Percentiles rank a stretch among this genome's conserved stretches.
phyloP scores from a whole-genome alignment of 1,140 invertebrate genomes.

The Macrobrachium nipponense region DNA sequence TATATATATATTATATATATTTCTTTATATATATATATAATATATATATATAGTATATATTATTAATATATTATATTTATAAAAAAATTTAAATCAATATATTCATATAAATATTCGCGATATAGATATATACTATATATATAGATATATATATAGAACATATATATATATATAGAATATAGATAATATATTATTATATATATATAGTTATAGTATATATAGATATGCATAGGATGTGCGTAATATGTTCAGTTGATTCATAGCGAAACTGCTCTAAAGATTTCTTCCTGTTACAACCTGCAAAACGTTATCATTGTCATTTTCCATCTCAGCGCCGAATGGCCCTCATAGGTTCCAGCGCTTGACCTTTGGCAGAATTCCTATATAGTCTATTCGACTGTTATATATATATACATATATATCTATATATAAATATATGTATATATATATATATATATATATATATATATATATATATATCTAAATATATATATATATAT shows the following conservation, averaged over 20 bases:
- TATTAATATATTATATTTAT: too few relatives aligned
- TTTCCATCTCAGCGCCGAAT: too few relatives aligned
- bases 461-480: conserved; percentile 24
- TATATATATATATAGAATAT: conserved; percentile 28
- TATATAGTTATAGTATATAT: too few relatives aligned
- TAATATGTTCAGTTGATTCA: too few relatives aligned
- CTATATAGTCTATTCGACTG: too few relatives aligned
- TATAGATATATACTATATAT: conserved; percentile 28
- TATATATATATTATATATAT: conserved; percentile 23
- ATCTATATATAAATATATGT: conserved; percentile 22
- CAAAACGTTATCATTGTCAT: too few relatives aligned
- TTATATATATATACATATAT: conserved; percentile 2
- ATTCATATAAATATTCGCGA: conserved; percentile 16
- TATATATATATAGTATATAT: too few relatives aligned
- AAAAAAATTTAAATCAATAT: neutral
- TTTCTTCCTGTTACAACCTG: too few relatives aligned
- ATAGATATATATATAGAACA: conserved; percentile 9
- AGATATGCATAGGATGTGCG: too few relatives aligned
- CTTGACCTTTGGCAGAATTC: too few relatives aligned
- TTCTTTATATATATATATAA: conserved; percentile 1
- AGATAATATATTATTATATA: neutral
- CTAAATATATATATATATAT: neutral
- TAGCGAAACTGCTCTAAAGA: too few relatives aligned
- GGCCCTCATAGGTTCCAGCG: too few relatives aligned
- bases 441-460: conserved; percentile 20